Evolutionary conservation across 2,113 vertebrate species (phyloP).

Genomic region (Ranitomeya variabilis): DNA sequence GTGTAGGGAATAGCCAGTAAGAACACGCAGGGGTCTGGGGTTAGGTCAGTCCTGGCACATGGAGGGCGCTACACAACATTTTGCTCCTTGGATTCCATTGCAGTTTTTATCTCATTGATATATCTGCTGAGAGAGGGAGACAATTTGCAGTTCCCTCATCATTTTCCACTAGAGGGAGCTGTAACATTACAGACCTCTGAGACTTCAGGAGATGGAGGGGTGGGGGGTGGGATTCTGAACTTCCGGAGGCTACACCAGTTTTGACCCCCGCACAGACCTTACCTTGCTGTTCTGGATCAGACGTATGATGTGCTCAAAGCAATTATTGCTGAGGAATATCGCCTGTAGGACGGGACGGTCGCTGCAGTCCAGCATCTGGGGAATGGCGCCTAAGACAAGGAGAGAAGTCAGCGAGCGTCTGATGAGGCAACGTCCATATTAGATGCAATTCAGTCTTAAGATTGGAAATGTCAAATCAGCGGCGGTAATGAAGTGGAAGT

Average conservation of each 20-base stretch:
- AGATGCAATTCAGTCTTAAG: neutral
- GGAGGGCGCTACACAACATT: neutral
- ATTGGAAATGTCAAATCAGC: no score
- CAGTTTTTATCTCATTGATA: neutral
- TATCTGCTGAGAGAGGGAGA: neutral
- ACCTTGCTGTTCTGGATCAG: slow-evolving; percentile 99
- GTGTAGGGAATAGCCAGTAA: neutral
- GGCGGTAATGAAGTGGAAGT: no score
- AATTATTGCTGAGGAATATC: slow-evolving; percentile 96
- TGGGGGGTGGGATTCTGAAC: no score
- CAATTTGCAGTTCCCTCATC: no score
- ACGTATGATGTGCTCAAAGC: slow-evolving; percentile 95
- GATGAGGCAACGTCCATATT: no score
- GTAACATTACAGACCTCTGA: neutral
- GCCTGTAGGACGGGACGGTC: slow-evolving; percentile 92
- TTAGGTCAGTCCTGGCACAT: neutral
- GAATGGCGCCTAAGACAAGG: slow-evolving; percentile 79
- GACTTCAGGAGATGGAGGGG: no score
- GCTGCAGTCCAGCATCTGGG: slow-evolving; percentile 88
- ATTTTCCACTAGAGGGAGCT: neutral
- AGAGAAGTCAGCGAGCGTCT: neutral
- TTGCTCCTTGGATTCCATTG: neutral
- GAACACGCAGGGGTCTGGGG: neutral
- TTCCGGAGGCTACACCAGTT: neutral
- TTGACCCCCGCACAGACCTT: slow-evolving; percentile 7